Percentiles rank a stretch among this genome's conserved stretches.
These are phyloP conservation scores for Caenorhabditis becei DNA, from an alignment of 2,888 invertebrate genomes.

Conservation along the genomic window DNA sequence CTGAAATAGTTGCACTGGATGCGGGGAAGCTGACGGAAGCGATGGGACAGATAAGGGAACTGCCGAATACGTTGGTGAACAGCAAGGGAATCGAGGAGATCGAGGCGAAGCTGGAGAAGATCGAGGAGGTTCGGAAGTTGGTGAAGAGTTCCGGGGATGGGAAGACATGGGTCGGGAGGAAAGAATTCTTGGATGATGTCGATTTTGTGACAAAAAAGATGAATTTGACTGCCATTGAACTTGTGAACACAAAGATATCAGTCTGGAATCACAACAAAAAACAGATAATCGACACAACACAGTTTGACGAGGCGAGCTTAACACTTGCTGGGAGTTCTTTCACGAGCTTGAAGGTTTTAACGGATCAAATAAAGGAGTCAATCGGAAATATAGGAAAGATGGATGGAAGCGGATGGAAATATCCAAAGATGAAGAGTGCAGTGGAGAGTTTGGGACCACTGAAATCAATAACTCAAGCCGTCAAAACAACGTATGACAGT, in stretches of 20 bases:
- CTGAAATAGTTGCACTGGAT: not conserved
- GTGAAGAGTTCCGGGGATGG: not conserved
- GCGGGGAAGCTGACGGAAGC: not conserved
- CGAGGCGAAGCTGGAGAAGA: not conserved
- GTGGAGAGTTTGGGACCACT: not conserved
- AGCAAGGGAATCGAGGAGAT: not conserved
- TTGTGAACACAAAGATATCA: not conserved
- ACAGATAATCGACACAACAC: too few relatives aligned
- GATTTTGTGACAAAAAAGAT: not conserved
- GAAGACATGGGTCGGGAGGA: not conserved
- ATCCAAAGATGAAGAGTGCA: not conserved
- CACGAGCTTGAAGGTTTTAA: too few relatives aligned
- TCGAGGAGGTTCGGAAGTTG: not conserved
- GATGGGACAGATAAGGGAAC: not conserved
- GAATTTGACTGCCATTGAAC: not conserved
- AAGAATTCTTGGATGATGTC: not conserved
- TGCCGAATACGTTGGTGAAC: not conserved
- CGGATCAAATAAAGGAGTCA: too few relatives aligned
- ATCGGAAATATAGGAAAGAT: too few relatives aligned
- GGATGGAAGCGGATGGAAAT: not conserved
- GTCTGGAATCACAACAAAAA: too few relatives aligned
- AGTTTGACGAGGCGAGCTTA: too few relatives aligned
- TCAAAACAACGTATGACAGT: not conserved
- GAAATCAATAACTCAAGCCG: not conserved
- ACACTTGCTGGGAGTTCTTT: too few relatives aligned